Conservation (phyloP, 2,797 vertebrate genomes). For the Bradypodion ventrale region DNA sequence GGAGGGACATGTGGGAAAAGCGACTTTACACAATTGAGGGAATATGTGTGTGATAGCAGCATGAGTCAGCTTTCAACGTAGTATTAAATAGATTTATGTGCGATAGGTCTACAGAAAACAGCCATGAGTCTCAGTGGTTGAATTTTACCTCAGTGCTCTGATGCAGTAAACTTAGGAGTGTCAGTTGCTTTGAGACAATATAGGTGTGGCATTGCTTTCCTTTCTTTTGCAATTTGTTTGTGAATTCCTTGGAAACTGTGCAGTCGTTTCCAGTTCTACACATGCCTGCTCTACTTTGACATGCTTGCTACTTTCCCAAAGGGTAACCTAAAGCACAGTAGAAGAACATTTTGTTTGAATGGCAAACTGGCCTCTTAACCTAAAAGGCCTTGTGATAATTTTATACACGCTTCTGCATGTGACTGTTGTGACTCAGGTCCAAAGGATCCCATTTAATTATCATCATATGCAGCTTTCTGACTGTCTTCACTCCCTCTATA, state of each 20-base stretch:
- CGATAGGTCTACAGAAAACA: neutral
- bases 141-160: neutral
- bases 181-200: neutral
- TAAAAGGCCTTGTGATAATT: neutral
- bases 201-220: neutral
- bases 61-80: neutral
- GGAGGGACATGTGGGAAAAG: no score
- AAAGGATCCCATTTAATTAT: neutral
- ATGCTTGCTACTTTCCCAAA: neutral
- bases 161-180: neutral
- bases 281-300: neutral
- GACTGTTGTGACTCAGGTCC: slow-evolving; percentile 3
- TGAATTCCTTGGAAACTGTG: no score
- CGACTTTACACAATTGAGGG: neutral
- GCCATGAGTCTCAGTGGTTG: neutral
- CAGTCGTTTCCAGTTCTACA: neutral
- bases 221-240: neutral
- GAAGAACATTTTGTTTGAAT: neutral
- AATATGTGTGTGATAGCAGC: neutral
- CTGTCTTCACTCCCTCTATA: no score
- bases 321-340: neutral
- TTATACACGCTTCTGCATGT: slow-evolving; percentile 2
- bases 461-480: neutral
- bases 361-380: neutral
- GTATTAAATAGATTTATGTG: neutral